A percentile compares a stretch with the other conserved stretches of the same genome.
phyloP scores from a whole-genome alignment of 2,888 invertebrate species.

The Esperia sulphurella region DNA sequence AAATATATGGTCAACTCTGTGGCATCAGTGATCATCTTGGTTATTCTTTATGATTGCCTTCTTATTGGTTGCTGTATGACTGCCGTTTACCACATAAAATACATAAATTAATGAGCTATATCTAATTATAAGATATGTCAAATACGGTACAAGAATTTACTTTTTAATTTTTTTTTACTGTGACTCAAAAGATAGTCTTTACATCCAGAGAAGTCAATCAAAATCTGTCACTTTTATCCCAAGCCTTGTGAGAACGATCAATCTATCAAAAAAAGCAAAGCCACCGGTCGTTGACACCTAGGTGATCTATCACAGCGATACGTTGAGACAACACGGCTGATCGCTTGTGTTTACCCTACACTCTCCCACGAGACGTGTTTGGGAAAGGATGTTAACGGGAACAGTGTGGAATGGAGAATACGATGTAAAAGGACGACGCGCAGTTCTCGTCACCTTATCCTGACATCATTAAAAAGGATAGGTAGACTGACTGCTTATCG shows the following conservation, averaged over 20 bases:
- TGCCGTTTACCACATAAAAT: no score
- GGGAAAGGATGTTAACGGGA: conserved; percentile 25
- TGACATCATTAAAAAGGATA: no score
- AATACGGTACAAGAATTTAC: no score
- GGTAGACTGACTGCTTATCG: no score
- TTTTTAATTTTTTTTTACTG: no score
- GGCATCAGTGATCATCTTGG: no score
- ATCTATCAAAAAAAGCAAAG: conserved; percentile 11
- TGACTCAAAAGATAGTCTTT: neutral
- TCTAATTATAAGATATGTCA: no score
- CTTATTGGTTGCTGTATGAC: no score
- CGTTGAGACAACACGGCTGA: conserved; percentile 35
- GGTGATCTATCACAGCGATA: conserved; percentile 47
- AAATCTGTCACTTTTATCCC: neutral
- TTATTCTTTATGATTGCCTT: no score
- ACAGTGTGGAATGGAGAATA: conserved; percentile 20
- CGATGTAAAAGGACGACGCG: neutral
- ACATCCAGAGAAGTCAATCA: conserved; percentile 3
- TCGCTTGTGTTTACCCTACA: conserved; percentile 30
- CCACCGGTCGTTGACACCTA: conserved; percentile 29
- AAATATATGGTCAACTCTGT: no score
- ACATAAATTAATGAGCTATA: no score
- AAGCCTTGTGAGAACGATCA: conserved; percentile 6
- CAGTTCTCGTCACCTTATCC: neutral
- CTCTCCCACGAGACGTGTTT: conserved; percentile 43